Evolutionary conservation across 2,888 invertebrate species (phyloP), one percentile per base, ranked within the genome.

Genomic region (Platycheirus albimanus): DNA sequence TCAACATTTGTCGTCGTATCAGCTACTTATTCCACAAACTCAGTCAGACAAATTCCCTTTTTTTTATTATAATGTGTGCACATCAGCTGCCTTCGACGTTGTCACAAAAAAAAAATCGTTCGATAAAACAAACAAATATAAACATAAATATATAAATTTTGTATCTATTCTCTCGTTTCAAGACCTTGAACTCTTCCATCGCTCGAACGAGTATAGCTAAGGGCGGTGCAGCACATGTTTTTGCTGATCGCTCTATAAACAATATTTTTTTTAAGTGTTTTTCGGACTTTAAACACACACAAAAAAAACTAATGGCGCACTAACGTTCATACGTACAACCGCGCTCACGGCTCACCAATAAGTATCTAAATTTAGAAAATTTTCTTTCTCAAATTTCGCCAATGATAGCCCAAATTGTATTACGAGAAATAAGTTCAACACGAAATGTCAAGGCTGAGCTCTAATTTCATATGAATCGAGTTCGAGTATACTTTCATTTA

Each of bases 371-470:
- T 75, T 69, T 74, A 80, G 74, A 38, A 6, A 38, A 15, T 36
- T 19, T 67, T 74, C 66, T 61, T 36, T 52, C 51, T 79, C 72
- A 41, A 38, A 79, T 74, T 79, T 72, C 72, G 54, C 74, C 38
- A 15, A 38, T 61, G 72, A 76, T 63, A 61, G 52, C 15, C 5
- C 13, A 13, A 13, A 4, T 13, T 38, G 5, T 45, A 45, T 17
- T 17, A 10, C 17, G 7, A 43, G 36, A 54, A 56, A 56, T 30
- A 61, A 61, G 61, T 61, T 61, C 61, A 61, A 45, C 19, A 30
- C 6, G 10, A 61, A 61, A 61, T 61, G 61, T 61, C 61, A 61
- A 61, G 61, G 61, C 45, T 61, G 10, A 15, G 45, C 15, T 61
- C 45, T 45, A 30, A 61, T 61, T 61, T 43, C 45, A n/a, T n/a